These are phyloP conservation scores for Erynnis tages DNA, from an alignment of 2,888 invertebrate genomes.

Conservation along the genomic window DNA sequence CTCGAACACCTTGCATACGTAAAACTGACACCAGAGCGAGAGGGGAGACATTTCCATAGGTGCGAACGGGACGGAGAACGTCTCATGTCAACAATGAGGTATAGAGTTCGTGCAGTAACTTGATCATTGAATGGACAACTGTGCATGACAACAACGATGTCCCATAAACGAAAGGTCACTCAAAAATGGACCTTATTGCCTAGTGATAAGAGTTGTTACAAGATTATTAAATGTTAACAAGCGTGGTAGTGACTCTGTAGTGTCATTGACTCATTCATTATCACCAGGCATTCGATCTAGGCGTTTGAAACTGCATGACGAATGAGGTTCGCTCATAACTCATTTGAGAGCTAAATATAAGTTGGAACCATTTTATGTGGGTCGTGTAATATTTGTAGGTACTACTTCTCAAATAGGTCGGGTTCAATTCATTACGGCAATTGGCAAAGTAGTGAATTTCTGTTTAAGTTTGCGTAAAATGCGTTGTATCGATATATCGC, in stretches of 20 bases:
- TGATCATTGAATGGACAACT: constrained; percentile 63
- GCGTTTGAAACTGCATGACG: constrained; percentile 26
- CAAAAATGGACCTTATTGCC: constrained; percentile 34
- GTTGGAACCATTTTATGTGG: constrained; percentile 4
- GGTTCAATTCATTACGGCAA: neutral
- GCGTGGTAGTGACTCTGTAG: constrained; percentile 43
- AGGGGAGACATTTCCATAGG: constrained; percentile 28
- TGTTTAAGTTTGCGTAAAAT: no score
- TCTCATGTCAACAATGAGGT: constrained; percentile 65
- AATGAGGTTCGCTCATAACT: constrained; percentile 13
- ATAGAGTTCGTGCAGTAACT: constrained; percentile 64
- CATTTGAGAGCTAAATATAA: constrained; percentile 15
- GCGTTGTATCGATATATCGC: no score
- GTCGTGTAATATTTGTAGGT: neutral
- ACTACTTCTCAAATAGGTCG: no score
- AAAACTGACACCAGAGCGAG: constrained; percentile 27
- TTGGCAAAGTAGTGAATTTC: neutral
- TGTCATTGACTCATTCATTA: constrained; percentile 66
- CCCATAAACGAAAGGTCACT: constrained; percentile 26
- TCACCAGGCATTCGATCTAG: constrained; percentile 46
- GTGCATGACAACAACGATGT: constrained; percentile 42
- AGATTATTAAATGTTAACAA: constrained; percentile 22
- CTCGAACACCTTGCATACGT: constrained; percentile 26
- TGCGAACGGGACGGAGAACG: constrained; percentile 38
- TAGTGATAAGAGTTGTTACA: constrained; percentile 29